Percentiles rank a stretch among this genome's conserved stretches.
Conservation (phyloP, 2,888 invertebrate genomes). For the Agrochola circellaris region DNA sequence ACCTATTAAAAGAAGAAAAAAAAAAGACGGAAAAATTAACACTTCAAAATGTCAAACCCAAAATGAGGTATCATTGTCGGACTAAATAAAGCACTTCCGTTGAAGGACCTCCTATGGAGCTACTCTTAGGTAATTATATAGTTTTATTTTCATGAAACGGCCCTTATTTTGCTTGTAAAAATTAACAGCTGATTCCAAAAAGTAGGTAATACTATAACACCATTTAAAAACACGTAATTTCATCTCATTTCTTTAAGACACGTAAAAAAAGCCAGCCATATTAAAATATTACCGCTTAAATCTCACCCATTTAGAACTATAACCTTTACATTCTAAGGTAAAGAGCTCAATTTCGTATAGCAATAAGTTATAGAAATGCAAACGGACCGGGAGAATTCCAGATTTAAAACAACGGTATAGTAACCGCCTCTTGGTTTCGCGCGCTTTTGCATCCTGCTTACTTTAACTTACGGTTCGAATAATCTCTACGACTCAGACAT, state of each 20-base stretch:
- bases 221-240: conserved; percentile 48
- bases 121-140: neutral
- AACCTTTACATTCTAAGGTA: fast-evolving
- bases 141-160: neutral
- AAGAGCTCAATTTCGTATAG: conserved; percentile 44
- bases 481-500: neutral
- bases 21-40: conserved; percentile 13
- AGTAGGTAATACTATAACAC: conserved; percentile 5
- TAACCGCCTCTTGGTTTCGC: conserved; percentile 67
- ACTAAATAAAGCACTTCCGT: conserved; percentile 29
- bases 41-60: conserved; percentile 30
- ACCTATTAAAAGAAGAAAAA: neutral
- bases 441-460: conserved; percentile 62
- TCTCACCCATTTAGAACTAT: conserved; percentile 7
- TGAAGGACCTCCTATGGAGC: conserved; percentile 34
- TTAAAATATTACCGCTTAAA: conserved; percentile 53
- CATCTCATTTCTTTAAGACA: conserved; percentile 46
- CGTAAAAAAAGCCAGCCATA: conserved; percentile 29
- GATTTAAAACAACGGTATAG: conserved; percentile 79
- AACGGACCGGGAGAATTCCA: conserved; percentile 77
- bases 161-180: neutral
- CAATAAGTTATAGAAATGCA: conserved; percentile 42
- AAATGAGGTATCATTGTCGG: conserved; percentile 26
- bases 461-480: conserved; percentile 27
- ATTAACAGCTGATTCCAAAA: conserved; percentile 34